Conservation (phyloP, 2,888 invertebrate species). For the Dynastes tityus region DNA sequence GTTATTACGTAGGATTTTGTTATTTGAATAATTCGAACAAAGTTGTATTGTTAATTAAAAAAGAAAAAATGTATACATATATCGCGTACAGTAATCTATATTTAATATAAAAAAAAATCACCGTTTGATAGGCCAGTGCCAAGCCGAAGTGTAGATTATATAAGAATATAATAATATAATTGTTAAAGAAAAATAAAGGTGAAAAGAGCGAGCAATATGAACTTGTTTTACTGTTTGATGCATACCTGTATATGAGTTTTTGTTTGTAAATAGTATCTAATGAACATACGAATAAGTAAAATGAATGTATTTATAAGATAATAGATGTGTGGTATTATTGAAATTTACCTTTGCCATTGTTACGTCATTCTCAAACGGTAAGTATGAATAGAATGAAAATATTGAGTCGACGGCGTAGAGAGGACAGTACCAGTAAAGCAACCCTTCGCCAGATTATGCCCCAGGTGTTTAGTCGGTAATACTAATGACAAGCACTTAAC, state of each 20-base stretch:
- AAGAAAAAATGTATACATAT: too few relatives aligned
- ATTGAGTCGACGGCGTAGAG: slow-evolving; percentile 24
- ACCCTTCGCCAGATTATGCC: slow-evolving; percentile 54
- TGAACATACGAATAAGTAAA: slow-evolving; percentile 62
- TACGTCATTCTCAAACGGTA: neutral
- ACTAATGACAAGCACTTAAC: slow-evolving; percentile 62
- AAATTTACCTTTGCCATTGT: slow-evolving; percentile 1
- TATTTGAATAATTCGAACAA: too few relatives aligned
- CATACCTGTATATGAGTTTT: slow-evolving; percentile 56
- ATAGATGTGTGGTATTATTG: slow-evolving; percentile 34
- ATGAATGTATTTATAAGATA: slow-evolving; percentile 64
- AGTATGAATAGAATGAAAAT: slow-evolving; percentile 19
- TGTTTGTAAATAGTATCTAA: slow-evolving; percentile 64
- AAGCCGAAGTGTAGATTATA: slow-evolving; percentile 49
- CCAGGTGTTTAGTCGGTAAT: slow-evolving; percentile 60
- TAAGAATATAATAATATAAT: slow-evolving; percentile 17
- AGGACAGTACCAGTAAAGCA: slow-evolving; percentile 21
- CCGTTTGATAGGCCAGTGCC: slow-evolving; percentile 60
- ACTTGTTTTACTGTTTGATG: neutral
- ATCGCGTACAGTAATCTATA: slow-evolving; percentile 1
- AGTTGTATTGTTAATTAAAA: too few relatives aligned
- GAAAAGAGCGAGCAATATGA: slow-evolving; percentile 14
- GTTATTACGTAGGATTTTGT: too few relatives aligned
- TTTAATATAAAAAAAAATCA: slow-evolving; percentile 19
- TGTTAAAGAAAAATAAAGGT: slow-evolving; percentile 1